Evolutionary conservation across 2,113 vertebrate genomes (phyloP).

Genomic region (Gambusia holbrooki): DNA sequence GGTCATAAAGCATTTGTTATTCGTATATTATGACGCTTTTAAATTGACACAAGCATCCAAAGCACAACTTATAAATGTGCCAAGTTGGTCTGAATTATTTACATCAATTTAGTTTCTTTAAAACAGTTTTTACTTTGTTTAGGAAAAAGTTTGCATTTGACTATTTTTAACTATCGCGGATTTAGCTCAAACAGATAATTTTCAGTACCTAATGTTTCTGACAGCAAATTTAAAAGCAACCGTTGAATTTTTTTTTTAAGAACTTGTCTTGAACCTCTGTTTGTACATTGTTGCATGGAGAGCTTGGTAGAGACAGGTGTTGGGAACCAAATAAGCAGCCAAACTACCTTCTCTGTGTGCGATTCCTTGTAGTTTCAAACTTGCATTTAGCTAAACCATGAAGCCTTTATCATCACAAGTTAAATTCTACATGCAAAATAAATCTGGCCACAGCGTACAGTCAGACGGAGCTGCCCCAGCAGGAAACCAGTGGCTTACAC

Average conservation of each 20-base stretch:
- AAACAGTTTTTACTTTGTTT: neutral
- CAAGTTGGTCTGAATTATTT: neutral
- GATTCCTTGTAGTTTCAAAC: too few species aligned
- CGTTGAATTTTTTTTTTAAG: neutral
- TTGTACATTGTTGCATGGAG: neutral
- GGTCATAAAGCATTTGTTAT: too few species aligned
- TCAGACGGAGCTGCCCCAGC: conserved; percentile 65
- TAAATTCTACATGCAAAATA: conserved; percentile 15
- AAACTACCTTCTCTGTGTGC: neutral
- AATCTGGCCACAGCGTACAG: conserved; percentile 31
- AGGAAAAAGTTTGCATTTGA: neutral
- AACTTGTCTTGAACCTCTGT: neutral
- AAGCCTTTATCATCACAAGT: conserved; percentile 18
- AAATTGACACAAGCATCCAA: neutral
- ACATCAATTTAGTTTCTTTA: neutral
- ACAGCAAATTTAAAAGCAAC: neutral
- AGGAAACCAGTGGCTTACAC: conserved; percentile 80
- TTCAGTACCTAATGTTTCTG: neutral
- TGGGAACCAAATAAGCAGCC: neutral
- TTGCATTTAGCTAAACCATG: neutral
- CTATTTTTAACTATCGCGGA: neutral
- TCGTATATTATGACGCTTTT: neutral
- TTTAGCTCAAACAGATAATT: neutral
- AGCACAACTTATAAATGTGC: neutral
- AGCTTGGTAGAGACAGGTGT: neutral